Base-by-base conservation (phyloP, 2,797 vertebrate genomes). In the Eutrigla gurnardus region DNA sequence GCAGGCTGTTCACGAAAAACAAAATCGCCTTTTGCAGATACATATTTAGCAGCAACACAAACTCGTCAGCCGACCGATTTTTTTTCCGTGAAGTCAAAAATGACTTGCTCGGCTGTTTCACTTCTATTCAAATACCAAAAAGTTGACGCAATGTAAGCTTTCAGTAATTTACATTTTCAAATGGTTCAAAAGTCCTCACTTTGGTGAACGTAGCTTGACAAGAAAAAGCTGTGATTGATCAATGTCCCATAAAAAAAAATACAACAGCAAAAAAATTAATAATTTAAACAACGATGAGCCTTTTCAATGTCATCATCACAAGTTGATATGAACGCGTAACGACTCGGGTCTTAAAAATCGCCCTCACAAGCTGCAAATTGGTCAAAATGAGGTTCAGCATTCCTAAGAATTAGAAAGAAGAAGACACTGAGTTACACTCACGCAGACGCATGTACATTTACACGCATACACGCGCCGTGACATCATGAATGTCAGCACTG, bases 401-500 rank as follows among this genome's bases (percentile, higher is more conserved):
- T 92, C 90, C 89, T 72, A 89, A 82, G 86, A 84, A 86, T 76
- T 61, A 58, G 49, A 63, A 40, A 47, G 33, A 80, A 53, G 50
- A 73, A 67, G 73, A 85, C 69, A 69, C 53, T 4, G 47, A 67
- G 55, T 49, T 62, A 84, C 75, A 65, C 80, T 49, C 63, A 87
- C 9, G 1, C 88, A 82, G 84, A 92, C 78, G 59, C 84, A 86
- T 80, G 89, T 77, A 91, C 87, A 86, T 83, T 87, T 43, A 80
- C 72, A 91, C 86, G 75, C 62, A 42, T 86, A 87, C 46, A 91
- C 90, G 88, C 91, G 82, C 91, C 60, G 81, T 91, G 92, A 92
- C 91, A 91, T 92, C 91, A 90, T 86, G 70, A 92, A 25, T 25
- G 91, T 93, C 92, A 91, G 91, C 91, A 81, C 80, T 85, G 80